Conservation (phyloP, 53 echinoderm and acorn worm species). For the Astropecten irregularis region DNA sequence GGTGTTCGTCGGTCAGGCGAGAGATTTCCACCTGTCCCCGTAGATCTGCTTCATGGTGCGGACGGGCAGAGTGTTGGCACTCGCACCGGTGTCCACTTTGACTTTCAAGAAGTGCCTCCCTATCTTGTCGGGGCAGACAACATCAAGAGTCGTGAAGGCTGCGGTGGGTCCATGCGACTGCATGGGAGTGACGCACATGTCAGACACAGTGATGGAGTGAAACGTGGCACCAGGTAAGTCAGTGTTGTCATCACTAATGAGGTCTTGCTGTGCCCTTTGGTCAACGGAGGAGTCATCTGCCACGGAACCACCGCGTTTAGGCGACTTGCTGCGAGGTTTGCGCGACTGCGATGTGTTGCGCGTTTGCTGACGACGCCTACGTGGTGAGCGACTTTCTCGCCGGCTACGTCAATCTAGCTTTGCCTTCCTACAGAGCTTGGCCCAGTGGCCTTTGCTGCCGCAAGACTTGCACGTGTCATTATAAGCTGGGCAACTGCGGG, state of each 20-base stretch:
- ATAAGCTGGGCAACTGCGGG: background rate
- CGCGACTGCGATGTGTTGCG: background rate
- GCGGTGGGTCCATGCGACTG: too few species aligned
- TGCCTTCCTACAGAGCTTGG: background rate
- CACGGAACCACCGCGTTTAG: background rate
- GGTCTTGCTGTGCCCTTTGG: background rate
- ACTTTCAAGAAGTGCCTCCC: too few species aligned
- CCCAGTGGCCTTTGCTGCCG: background rate
- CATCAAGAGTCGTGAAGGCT: too few species aligned
- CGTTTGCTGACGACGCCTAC: background rate
- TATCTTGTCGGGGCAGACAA: too few species aligned
- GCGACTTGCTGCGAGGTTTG: too few species aligned
- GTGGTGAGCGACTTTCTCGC: background rate
- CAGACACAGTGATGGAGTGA: too few species aligned
- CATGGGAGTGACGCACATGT: too few species aligned
- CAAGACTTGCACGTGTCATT: background rate
- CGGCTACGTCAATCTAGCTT: background rate
- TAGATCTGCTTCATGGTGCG: slow-evolving; percentile 67
- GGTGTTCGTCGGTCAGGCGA: too few species aligned
- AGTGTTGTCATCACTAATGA: background rate
- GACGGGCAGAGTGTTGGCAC: too few species aligned
- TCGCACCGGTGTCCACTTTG: too few species aligned
- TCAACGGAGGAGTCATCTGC: background rate
- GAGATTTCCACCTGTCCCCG: slow-evolving; percentile 3
- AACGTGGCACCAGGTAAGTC: too few species aligned